Evolutionary conservation across 2,888 invertebrate genomes (phyloP).

Genomic region (Macrophya annulata): DNA sequence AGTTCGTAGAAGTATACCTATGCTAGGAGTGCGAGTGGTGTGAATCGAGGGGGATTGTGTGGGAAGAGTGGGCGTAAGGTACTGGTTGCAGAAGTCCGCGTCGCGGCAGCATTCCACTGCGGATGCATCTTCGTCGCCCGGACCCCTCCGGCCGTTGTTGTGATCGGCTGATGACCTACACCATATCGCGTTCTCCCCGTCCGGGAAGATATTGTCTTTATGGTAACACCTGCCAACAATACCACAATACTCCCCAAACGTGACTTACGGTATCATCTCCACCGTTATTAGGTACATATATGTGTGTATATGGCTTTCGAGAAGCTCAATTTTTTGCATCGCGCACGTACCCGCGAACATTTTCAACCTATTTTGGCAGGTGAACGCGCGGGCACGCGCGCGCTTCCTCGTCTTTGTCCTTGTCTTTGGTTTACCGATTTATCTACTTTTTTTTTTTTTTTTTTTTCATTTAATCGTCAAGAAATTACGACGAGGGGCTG

Average conservation of each 20-base stretch:
- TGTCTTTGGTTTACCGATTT: not conserved
- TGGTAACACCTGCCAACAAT: slow-evolving; percentile 78
- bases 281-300: not conserved
- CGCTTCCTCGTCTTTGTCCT: not conserved
- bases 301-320: not conserved
- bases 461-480: not conserved
- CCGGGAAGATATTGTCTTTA: slow-evolving; percentile 77
- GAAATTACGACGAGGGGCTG: not conserved
- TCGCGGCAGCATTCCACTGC: slow-evolving; percentile 91
- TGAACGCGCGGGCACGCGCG: slow-evolving; percentile 11
- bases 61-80: slow-evolving; percentile 82
- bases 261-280: slow-evolving; percentile 36
- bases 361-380: not conserved
- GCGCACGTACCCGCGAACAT: slow-evolving; percentile 10
- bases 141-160: slow-evolving; percentile 69
- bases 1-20: slow-evolving; percentile 69
- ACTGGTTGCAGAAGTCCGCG: slow-evolving; percentile 88
- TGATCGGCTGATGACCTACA: slow-evolving; percentile 67
- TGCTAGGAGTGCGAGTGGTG: slow-evolving; percentile 69
- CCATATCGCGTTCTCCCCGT: slow-evolving; percentile 74
- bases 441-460: not conserved
- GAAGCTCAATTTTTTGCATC: not conserved
- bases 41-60: slow-evolving; percentile 69
- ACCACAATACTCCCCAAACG: slow-evolving; percentile 59
- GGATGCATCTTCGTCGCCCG: slow-evolving; percentile 84